Evolutionary conservation across 2,888 invertebrate species (phyloP).

Genomic region (Schizotus pectinicornis): DNA sequence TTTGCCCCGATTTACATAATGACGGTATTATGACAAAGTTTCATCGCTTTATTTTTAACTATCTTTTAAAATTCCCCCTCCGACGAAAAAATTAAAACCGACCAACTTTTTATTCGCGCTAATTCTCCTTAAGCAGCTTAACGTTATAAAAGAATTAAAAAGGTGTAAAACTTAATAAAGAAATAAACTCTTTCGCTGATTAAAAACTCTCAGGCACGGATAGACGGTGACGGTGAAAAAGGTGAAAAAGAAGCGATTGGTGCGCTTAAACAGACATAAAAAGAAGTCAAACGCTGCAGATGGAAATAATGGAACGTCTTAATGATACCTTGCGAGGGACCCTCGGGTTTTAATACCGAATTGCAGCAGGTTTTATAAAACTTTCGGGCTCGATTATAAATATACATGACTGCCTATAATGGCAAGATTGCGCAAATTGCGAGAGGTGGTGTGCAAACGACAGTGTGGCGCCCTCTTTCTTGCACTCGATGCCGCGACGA

Average conservation of each 20-base stretch:
- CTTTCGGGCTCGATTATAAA: conserved; percentile 53
- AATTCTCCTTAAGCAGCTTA: conserved; percentile 38
- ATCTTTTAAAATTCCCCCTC: conserved; percentile 33
- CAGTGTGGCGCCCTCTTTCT: conserved; percentile 31
- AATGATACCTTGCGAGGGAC: conserved; percentile 52
- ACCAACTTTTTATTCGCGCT: conserved; percentile 34
- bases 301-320: conserved; percentile 59
- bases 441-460: conserved; percentile 47
- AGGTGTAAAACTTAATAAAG: conserved; percentile 49
- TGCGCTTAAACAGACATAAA: conserved; percentile 43
- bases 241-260: conserved; percentile 31
- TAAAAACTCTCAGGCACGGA: conserved; percentile 22
- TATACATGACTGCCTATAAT: conserved; percentile 56
- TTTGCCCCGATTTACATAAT: conserved; percentile 54
- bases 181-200: conserved; percentile 37
- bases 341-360: conserved; percentile 54
- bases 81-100: conserved; percentile 32
- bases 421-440: conserved; percentile 57
- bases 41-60: conserved; percentile 41
- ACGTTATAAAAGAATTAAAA: conserved; percentile 46
- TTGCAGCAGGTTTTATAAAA: conserved; percentile 55
- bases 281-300: conserved; percentile 57
- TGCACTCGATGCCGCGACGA: conserved; percentile 36
- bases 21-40: conserved; percentile 49
- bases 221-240: conserved; percentile 17